Base-by-base conservation (phyloP, 2,113 vertebrate species). In the Cichladusa arquata region DNA sequence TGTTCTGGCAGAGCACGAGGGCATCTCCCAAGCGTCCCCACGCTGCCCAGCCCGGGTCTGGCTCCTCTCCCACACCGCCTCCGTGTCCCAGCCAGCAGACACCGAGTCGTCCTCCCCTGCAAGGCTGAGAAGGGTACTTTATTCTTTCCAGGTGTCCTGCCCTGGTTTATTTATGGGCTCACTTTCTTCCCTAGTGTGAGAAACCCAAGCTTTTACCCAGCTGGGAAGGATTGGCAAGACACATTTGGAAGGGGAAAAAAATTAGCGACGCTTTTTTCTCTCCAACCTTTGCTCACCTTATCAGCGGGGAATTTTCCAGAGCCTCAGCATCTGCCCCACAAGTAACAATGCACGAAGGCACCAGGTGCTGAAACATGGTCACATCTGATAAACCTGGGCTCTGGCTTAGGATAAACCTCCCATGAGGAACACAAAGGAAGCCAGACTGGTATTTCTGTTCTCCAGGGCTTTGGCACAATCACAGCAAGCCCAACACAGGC, bases 111-210 rank as follows among this genome's bases (percentile, higher is more conserved):
- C 92, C 96, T 94, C 66, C 93, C 83, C 93, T 48, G 88, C 82
- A 88, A 97, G 93, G 95, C 23, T 96, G 83, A 95, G 89, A 95
- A 96, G 95, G 88, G 88, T 95, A 90, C 92, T 97, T 98, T 97
- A 98, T 97, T 97, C 95, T 86, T 98, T 98, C 97, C 97, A 98
- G 98, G 98, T 98, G 97, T 98, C 94, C 91, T 88, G 72, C 78
- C 90, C 96, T 73, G 91, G 29, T 96, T 98, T 98, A 98, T 98
- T 98, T 98, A 98, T 96, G 96, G 96, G 90, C 95, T 97, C 94
- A 74, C 96, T 98, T 97, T 92, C 95, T 93, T 97, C 96, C 96
- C 85, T 70, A 88, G 88, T 88, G 94, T 44, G 47, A 98, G 97
- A 98, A 98, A 97, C 93, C 94, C 95, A 97, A 97, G 97, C 97